Conservation (phyloP, 2,797 vertebrate genomes). For the Myotis findleyi region DNA sequence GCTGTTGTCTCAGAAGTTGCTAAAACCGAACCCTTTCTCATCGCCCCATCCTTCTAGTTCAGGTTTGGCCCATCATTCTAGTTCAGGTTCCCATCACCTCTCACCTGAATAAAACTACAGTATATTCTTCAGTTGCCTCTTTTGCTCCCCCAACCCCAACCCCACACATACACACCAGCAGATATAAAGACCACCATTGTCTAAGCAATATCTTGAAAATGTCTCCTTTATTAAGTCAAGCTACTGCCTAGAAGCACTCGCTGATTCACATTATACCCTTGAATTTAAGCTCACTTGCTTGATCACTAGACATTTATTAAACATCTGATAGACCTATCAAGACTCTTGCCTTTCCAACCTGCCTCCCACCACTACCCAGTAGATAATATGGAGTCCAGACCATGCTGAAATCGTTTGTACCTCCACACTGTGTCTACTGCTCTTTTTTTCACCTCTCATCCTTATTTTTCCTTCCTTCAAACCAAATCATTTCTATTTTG, state of each 20-base stretch:
- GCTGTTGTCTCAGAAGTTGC: background rate
- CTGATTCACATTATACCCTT: background rate
- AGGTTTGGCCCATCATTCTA: background rate
- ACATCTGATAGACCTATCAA: background rate
- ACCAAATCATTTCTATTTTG: background rate
- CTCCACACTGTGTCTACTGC: background rate
- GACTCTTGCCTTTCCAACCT: background rate
- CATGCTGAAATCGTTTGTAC: background rate
- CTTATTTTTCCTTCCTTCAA: background rate
- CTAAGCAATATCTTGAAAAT: background rate
- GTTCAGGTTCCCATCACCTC: background rate
- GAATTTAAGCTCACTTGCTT: background rate
- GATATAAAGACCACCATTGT: background rate
- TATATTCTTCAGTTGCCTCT: background rate
- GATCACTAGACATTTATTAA: background rate
- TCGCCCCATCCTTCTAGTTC: background rate
- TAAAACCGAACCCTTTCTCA: background rate
- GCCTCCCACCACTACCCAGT: background rate
- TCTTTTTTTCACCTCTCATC: background rate
- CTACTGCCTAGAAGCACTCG: background rate
- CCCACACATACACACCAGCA: background rate
- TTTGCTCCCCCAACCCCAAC: fast-evolving
- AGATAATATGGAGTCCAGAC: background rate
- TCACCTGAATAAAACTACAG: background rate
- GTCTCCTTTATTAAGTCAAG: background rate